Conservation (phyloP, 2,888 invertebrate genomes). For the Xiphydria camelus region DNA sequence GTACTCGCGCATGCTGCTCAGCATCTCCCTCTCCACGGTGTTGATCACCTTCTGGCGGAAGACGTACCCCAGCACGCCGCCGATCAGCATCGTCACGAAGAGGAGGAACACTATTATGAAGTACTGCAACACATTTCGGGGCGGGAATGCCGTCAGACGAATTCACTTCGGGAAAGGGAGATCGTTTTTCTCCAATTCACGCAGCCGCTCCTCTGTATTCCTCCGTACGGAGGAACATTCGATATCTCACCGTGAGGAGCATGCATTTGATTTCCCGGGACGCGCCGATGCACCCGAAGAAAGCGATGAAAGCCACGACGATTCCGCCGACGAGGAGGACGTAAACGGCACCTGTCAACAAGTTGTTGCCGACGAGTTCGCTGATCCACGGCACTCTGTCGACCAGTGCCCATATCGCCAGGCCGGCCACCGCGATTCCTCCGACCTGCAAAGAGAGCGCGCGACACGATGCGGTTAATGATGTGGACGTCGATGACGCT, state of each 20-base stretch:
- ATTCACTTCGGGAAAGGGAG: constrained; percentile 53
- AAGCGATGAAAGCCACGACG: constrained; percentile 79
- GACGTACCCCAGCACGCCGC: constrained; percentile 88
- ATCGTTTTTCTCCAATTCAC: not conserved
- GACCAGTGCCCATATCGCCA: constrained; percentile 84
- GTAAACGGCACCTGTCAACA: constrained; percentile 84
- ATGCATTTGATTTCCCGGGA: constrained; percentile 92
- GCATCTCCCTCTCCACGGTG: constrained; percentile 78
- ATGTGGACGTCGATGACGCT: too few species aligned
- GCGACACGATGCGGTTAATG: too few species aligned
- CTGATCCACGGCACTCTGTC: constrained; percentile 80
- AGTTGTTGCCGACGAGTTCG: constrained; percentile 82
- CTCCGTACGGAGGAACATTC: not conserved
- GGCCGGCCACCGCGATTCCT: constrained; percentile 73
- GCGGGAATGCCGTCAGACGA: too few species aligned
- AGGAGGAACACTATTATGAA: constrained; percentile 86
- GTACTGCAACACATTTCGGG: too few species aligned
- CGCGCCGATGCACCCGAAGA: constrained; percentile 93
- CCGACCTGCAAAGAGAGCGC: constrained; percentile 75
- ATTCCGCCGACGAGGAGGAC: constrained; percentile 83
- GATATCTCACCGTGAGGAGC: constrained; percentile 79
- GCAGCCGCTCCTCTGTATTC: not conserved
- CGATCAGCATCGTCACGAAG: constrained; percentile 87
- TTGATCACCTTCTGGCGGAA: constrained; percentile 82
- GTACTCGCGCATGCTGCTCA: constrained; percentile 74